A percentile compares a stretch with the other conserved stretches of the same genome.
phyloP scores from a whole-genome alignment of 2,888 invertebrate genomes.

The Agrotis puta region DNA sequence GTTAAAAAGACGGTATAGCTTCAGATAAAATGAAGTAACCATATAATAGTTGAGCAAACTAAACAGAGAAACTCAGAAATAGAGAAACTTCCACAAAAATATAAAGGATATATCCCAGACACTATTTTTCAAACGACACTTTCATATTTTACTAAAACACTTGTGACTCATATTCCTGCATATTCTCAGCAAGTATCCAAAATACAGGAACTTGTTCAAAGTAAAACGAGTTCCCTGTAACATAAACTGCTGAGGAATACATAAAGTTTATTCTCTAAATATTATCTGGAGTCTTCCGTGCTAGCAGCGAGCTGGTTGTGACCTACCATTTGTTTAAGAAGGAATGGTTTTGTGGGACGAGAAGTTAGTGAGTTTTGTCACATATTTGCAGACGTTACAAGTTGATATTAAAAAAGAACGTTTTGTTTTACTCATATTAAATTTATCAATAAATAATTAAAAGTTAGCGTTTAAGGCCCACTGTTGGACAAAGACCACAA shows the following conservation, averaged over 20 bases:
- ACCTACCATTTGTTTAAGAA: conserved; percentile 69
- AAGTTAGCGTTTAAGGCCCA: no score
- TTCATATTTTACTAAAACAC: conserved; percentile 51
- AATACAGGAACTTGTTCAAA: conserved; percentile 78
- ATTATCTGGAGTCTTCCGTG: conserved; percentile 82
- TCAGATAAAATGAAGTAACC: not conserved
- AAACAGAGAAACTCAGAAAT: not conserved
- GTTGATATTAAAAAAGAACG: no score
- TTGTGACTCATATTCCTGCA: conserved; percentile 59
- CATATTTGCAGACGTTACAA: no score
- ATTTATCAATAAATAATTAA: no score
- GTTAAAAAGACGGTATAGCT: no score
- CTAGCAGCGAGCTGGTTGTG: conserved; percentile 69
- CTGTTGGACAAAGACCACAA: no score
- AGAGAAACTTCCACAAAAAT: not conserved
- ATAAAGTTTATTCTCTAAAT: conserved; percentile 89
- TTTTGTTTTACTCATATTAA: no score
- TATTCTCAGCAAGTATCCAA: conserved; percentile 67
- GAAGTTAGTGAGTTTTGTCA: not conserved
- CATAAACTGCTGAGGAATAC: conserved; percentile 84
- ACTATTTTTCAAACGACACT: conserved; percentile 45
- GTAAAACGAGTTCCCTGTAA: conserved; percentile 80
- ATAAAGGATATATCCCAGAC: conserved; percentile 29
- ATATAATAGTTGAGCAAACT: no score
- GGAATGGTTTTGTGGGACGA: not conserved